A percentile compares a stretch with the other conserved stretches of the same genome.
These are phyloP conservation scores for Bradypus variegatus DNA, from an alignment of 2,797 vertebrate genomes.

Conservation along the genomic window DNA sequence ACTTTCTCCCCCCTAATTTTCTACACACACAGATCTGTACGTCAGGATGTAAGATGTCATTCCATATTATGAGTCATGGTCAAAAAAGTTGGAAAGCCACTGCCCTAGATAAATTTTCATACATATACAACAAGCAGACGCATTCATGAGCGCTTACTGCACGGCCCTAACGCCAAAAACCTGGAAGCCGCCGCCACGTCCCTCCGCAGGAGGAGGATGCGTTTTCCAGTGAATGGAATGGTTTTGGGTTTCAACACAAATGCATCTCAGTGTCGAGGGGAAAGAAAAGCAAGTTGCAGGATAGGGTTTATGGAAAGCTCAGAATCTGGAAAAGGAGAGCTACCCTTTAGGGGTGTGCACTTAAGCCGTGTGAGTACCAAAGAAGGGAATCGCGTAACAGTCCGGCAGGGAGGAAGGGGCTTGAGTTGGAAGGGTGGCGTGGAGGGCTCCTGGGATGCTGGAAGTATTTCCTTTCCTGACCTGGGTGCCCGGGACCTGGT, in stretches of 20 bases:
- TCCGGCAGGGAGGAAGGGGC: too few relatives aligned
- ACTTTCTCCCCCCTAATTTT: background rate
- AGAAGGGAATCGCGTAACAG: background rate
- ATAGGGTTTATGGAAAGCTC: conserved; percentile 28
- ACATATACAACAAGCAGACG: background rate
- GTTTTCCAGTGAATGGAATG: background rate
- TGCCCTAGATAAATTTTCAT: conserved; percentile 43
- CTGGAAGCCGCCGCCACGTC: conserved; percentile 5
- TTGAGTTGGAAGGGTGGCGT: background rate
- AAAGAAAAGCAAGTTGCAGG: background rate
- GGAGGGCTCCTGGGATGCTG: background rate
- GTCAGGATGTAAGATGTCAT: conserved; percentile 45
- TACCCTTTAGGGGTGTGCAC: background rate
- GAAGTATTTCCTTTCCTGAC: background rate
- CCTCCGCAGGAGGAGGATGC: conserved; percentile 1
- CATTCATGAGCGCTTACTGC: background rate
- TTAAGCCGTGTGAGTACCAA: background rate
- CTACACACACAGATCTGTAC: conserved; percentile 39
- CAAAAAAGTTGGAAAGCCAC: conserved; percentile 55
- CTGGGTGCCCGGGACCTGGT: background rate
- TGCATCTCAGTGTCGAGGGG: background rate
- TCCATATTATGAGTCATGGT: conserved; percentile 47
- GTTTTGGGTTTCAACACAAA: conserved; percentile 23
- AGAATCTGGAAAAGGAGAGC: conserved; percentile 20
- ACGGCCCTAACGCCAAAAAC: background rate